Percentiles rank a stretch among this genome's conserved stretches.
phyloP scores from a whole-genome alignment of 2,113 vertebrate species.

The Colistium nudipinnis region DNA sequence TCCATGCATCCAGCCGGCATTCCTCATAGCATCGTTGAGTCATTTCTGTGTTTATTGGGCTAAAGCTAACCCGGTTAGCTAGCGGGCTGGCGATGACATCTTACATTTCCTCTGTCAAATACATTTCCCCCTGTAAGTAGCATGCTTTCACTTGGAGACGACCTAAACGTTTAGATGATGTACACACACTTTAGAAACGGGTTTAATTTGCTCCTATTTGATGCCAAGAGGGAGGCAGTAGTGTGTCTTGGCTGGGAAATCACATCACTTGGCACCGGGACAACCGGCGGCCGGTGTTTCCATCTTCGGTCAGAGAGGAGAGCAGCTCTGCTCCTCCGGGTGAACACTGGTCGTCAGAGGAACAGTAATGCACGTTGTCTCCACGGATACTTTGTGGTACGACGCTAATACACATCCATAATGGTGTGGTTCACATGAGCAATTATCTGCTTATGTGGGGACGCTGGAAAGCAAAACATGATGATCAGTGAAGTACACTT shows the following conservation, averaged over 20 bases:
- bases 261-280: slow-evolving; percentile 36
- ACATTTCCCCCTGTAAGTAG: too few species aligned
- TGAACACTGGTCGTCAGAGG: slow-evolving; percentile 11
- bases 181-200: too few species aligned
- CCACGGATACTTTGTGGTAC: neutral
- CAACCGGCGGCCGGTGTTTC: slow-evolving; percentile 39
- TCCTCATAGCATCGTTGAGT: neutral
- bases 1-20: neutral
- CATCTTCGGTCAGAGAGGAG: slow-evolving; percentile 64
- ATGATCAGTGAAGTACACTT: too few species aligned
- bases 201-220: neutral
- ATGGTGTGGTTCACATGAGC: neutral
- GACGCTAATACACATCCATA: neutral
- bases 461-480: neutral
- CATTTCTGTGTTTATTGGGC: slow-evolving; percentile 10
- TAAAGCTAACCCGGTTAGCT: slow-evolving; percentile 50
- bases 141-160: too few species aligned
- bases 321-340: slow-evolving; percentile 54
- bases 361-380: neutral
- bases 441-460: neutral
- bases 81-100: too few species aligned
- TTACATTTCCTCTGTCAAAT: slow-evolving; percentile 42
- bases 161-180: too few species aligned
- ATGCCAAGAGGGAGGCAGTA: neutral
- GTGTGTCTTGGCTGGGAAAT: too few species aligned